These are phyloP conservation scores for Oriolus oriolus DNA, from an alignment of 2,113 vertebrate genomes.

Conservation along the genomic window DNA sequence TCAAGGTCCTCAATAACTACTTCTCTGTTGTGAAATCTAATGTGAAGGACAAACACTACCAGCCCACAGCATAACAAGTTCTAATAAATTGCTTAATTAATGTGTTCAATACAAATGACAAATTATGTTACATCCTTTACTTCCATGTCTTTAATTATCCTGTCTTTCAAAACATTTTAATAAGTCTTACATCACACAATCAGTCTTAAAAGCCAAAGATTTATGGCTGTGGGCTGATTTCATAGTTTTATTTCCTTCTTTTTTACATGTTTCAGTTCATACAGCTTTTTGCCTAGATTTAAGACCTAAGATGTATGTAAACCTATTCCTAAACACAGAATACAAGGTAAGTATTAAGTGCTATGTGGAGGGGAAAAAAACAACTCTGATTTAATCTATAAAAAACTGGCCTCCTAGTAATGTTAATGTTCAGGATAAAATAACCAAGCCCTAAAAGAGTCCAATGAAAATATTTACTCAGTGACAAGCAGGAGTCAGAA, in stretches of 20 bases:
- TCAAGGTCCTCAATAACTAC: neutral
- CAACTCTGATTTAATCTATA: neutral
- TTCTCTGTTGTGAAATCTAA: conserved; percentile 2
- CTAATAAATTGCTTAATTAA: conserved; percentile 47
- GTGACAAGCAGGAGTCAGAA: neutral
- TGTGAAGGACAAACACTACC: neutral
- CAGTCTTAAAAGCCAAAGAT: neutral
- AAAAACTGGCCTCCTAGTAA: neutral
- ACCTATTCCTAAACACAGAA: neutral
- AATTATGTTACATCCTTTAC: conserved; percentile 40
- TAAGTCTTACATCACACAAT: neutral
- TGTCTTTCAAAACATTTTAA: conserved; percentile 38
- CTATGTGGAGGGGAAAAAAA: neutral
- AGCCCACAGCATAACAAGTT: neutral
- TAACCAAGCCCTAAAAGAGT: neutral
- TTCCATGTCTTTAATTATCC: conserved; percentile 35
- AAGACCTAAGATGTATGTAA: neutral
- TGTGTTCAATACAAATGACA: conserved; percentile 14
- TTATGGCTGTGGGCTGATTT: neutral
- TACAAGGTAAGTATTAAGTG: neutral
- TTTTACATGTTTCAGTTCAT: neutral
- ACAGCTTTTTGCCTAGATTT: neutral
- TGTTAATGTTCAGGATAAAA: neutral
- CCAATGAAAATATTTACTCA: neutral
- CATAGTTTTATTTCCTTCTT: neutral